A percentile compares a stretch with the other conserved stretches of the same genome.
Conservation (phyloP, 2,888 invertebrate species). For the Microplitis manilae region DNA sequence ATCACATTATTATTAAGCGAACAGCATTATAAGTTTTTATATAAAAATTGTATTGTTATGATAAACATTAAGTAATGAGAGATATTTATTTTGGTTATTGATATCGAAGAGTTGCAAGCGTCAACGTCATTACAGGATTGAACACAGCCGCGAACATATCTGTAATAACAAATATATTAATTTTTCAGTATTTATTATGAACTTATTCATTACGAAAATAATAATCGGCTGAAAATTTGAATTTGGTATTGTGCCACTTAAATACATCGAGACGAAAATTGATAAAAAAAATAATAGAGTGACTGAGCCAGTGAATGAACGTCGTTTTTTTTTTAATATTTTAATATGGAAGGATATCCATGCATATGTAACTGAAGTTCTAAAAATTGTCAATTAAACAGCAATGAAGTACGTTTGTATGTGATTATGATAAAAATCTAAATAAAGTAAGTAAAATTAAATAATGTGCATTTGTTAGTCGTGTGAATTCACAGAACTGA, state of each 20-base stretch:
- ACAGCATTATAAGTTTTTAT: neutral
- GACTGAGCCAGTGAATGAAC: too few relatives aligned
- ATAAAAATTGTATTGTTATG: neutral
- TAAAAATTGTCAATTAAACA: too few relatives aligned
- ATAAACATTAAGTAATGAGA: neutral
- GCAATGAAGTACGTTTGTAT: too few relatives aligned
- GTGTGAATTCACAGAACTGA: too few relatives aligned
- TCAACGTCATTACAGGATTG: constrained; percentile 95
- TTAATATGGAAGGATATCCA: too few relatives aligned
- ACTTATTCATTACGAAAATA: neutral
- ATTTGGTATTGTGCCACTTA: too few relatives aligned
- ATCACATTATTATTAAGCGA: neutral
- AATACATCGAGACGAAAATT: too few relatives aligned
- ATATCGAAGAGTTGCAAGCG: constrained; percentile 80
- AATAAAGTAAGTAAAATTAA: too few relatives aligned
- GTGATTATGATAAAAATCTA: too few relatives aligned
- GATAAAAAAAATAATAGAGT: neutral
- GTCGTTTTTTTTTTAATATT: too few relatives aligned
- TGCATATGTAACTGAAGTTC: too few relatives aligned
- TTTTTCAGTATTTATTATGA: neutral
- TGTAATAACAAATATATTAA: constrained; percentile 65
- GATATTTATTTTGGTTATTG: neutral
- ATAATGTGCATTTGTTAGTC: too few relatives aligned
- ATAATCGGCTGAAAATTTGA: neutral
- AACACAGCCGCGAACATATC: constrained; percentile 93